Evolutionary conservation across 2,113 vertebrate genomes (phyloP).

Genomic region (Eublepharis macularius): DNA sequence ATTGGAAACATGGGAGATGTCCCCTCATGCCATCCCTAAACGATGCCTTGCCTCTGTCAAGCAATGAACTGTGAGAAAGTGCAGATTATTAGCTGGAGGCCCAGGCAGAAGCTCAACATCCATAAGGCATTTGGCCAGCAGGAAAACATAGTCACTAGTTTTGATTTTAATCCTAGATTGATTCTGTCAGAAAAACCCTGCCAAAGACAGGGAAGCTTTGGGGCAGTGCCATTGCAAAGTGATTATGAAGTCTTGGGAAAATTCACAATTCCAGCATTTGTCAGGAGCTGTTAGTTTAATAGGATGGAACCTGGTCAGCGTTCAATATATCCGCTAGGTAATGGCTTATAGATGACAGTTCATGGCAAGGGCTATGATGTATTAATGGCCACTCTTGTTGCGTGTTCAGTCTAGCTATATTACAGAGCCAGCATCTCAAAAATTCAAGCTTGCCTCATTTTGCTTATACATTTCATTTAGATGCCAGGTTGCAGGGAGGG

Average conservation of each 20-base stretch:
- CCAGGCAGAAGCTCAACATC: neutral
- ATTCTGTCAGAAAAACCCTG: conserved; percentile 6
- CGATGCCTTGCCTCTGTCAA: neutral
- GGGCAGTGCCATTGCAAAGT: conserved; percentile 10
- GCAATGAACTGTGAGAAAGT: neutral
- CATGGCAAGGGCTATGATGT: neutral
- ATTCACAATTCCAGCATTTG: conserved; percentile 3
- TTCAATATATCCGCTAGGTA: neutral
- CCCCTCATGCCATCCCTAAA: neutral
- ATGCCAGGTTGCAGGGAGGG: neutral
- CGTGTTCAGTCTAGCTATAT: neutral
- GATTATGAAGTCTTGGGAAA: conserved; percentile 8
- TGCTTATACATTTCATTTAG: neutral
- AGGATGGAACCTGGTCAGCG: conserved; percentile 7
- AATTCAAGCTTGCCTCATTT: neutral
- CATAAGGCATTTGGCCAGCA: conserved; percentile 5
- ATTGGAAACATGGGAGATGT: neutral
- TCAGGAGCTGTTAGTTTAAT: conserved; percentile 13
- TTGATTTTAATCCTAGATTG: neutral
- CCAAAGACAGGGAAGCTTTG: neutral
- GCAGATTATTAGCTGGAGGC: neutral
- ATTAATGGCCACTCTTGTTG: neutral
- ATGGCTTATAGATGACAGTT: neutral
- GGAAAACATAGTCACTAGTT: conserved; percentile 9
- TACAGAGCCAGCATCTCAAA: neutral